These are phyloP conservation scores for Tokudaia tokunoshimensis DNA, from an alignment of 2,797 vertebrate species.

Conservation along the genomic window DNA sequence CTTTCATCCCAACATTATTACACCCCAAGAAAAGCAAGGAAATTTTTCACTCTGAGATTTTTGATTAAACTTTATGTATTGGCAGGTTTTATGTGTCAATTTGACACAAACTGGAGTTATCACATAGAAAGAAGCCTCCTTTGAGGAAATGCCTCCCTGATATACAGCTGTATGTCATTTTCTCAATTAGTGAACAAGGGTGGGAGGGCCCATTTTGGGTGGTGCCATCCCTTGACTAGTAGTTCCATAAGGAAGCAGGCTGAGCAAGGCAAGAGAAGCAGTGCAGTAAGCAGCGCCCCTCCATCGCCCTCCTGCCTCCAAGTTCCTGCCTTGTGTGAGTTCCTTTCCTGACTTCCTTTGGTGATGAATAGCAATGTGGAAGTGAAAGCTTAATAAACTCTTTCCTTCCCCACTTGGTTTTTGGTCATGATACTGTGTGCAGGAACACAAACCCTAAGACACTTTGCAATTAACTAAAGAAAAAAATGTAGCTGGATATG, in stretches of 20 bases:
- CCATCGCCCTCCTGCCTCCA: neutral
- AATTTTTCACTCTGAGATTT: neutral
- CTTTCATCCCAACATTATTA: neutral
- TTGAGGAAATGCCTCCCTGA: neutral
- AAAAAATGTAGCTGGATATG: neutral
- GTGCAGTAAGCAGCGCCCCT: neutral
- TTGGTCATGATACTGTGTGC: neutral
- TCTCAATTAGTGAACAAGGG: neutral
- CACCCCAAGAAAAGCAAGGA: slow-evolving; percentile 13
- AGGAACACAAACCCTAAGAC: no score
- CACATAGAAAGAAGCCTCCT: neutral
- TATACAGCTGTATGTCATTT: neutral
- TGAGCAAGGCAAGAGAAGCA: neutral
- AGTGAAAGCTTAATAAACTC: neutral
- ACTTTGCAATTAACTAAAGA: neutral
- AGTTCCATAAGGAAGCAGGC: neutral
- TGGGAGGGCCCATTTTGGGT: neutral
- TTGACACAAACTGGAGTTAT: neutral
- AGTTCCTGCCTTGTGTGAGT: neutral
- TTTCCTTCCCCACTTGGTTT: neutral
- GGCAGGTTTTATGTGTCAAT: neutral
- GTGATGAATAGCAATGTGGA: neutral
- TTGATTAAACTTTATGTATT: neutral
- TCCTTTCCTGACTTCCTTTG: neutral
- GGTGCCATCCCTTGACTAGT: neutral